These are phyloP conservation scores for Pandemis heparana DNA, from an alignment of 2,888 invertebrate species.

Conservation along the genomic window DNA sequence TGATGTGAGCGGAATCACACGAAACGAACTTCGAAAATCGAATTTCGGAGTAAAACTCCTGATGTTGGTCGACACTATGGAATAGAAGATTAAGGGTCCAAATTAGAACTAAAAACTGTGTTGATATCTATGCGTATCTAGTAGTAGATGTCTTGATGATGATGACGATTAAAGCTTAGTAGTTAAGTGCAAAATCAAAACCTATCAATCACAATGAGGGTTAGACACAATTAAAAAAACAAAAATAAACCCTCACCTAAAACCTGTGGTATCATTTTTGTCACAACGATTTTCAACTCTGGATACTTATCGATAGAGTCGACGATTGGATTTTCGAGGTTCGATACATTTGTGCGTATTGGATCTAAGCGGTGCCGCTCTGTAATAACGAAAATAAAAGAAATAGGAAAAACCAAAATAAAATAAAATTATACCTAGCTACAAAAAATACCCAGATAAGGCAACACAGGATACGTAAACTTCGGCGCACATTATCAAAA, in stretches of 20 bases:
- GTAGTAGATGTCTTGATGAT: too few relatives aligned
- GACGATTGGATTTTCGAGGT: conserved; percentile 52
- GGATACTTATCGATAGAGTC: conserved; percentile 65
- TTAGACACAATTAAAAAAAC: not conserved
- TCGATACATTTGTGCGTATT: conserved; percentile 60
- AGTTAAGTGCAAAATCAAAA: not conserved
- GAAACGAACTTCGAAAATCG: too few relatives aligned
- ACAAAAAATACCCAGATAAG: conserved; percentile 2
- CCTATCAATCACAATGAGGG: not conserved
- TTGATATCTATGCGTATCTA: too few relatives aligned
- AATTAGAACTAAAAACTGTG: too few relatives aligned
- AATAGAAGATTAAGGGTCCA: too few relatives aligned
- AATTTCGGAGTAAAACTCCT: too few relatives aligned
- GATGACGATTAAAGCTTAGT: too few relatives aligned
- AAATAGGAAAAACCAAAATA: conserved; percentile 40
- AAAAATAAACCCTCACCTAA: conserved; percentile 66
- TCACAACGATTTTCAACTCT: conserved; percentile 80
- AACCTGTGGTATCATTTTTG: conserved; percentile 75
- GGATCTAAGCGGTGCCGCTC: conserved; percentile 63
- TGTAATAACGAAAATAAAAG: conserved; percentile 65
- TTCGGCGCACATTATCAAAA: too few relatives aligned
- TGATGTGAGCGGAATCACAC: too few relatives aligned
- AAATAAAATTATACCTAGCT: not conserved
- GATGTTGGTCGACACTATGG: too few relatives aligned
- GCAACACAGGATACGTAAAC: too few relatives aligned